Conservation (phyloP, 1,140 invertebrate genomes). For the Ladona fulva region DNA sequence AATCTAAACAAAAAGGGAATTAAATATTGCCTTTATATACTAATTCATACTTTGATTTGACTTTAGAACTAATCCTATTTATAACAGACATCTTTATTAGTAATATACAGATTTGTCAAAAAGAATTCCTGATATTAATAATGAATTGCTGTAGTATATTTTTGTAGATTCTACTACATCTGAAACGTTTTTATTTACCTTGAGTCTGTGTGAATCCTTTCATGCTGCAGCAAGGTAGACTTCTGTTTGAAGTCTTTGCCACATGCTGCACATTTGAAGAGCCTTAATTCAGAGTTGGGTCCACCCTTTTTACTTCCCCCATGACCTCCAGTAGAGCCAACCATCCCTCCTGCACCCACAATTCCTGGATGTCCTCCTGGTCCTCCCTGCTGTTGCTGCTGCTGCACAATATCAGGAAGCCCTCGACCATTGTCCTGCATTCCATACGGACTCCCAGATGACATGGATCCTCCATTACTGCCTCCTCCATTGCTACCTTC, state of each 20-base stretch:
- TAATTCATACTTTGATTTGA: no score
- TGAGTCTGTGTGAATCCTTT: slow-evolving; percentile 74
- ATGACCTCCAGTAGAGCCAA: background rate
- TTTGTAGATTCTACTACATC: no score
- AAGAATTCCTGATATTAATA: no score
- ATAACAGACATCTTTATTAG: no score
- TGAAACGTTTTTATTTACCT: slow-evolving; percentile 15
- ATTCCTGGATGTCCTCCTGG: background rate
- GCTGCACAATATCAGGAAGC: slow-evolving; percentile 60
- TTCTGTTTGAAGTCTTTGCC: slow-evolving; percentile 82
- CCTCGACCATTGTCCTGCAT: slow-evolving; percentile 47
- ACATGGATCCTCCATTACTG: background rate
- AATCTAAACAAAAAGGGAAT: no score
- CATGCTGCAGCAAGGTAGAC: slow-evolving; percentile 71
- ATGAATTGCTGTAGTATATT: no score
- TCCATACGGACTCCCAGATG: background rate
- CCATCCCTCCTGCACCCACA: background rate
- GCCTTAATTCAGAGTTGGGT: slow-evolving; percentile 47
- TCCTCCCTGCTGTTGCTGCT: slow-evolving; percentile 44
- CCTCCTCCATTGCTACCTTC: slow-evolving; percentile 13
- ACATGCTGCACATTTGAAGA: slow-evolving; percentile 77
- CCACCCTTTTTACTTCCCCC: slow-evolving; percentile 28
- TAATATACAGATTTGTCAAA: no score
- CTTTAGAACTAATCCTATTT: no score
- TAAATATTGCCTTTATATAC: no score